These are phyloP conservation scores for Drosophila triauraria DNA, from an alignment of 1,140 invertebrate genomes.

Conservation along the genomic window DNA sequence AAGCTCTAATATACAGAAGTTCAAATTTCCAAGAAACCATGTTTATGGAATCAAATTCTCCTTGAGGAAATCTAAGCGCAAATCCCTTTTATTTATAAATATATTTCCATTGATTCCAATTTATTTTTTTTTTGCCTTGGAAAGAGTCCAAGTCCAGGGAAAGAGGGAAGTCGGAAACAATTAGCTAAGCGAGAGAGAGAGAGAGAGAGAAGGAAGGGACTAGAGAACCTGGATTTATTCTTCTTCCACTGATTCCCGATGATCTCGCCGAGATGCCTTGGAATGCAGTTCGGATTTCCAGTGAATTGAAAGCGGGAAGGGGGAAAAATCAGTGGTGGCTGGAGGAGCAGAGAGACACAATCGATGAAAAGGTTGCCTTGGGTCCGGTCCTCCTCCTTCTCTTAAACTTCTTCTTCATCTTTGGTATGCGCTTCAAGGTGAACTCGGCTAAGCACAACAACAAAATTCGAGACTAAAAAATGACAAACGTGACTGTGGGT, in stretches of 20 bases:
- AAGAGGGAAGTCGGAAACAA: constrained; percentile 64
- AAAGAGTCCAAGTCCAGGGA: neutral
- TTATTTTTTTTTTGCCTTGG: constrained; percentile 12
- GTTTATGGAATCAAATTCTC: constrained; percentile 2
- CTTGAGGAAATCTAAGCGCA: neutral
- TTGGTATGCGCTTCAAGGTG: constrained; percentile 62
- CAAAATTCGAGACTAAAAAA: constrained; percentile 20
- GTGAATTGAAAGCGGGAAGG: constrained; percentile 58
- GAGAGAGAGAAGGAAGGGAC: constrained; percentile 4
- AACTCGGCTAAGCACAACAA: constrained; percentile 21
- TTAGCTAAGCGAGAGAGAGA: constrained; percentile 43
- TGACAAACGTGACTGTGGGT: constrained; percentile 52
- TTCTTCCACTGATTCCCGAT: constrained; percentile 42
- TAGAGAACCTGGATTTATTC: neutral
- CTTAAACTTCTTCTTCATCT: constrained; percentile 4
- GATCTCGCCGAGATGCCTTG: constrained; percentile 70
- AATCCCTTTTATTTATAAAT: neutral
- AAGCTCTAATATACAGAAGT: neutral
- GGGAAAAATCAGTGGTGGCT: constrained; percentile 15
- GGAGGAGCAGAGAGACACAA: constrained; percentile 65
- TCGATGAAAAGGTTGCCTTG: constrained; percentile 73
- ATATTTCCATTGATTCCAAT: constrained; percentile 8
- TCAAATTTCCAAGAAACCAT: neutral
- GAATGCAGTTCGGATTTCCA: constrained; percentile 77
- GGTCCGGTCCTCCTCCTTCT: constrained; percentile 17